Percentiles rank a stretch among this genome's conserved stretches.
These are phyloP conservation scores for Sorex fumeus DNA, from an alignment of 2,113 vertebrate genomes.

Conservation along the genomic window DNA sequence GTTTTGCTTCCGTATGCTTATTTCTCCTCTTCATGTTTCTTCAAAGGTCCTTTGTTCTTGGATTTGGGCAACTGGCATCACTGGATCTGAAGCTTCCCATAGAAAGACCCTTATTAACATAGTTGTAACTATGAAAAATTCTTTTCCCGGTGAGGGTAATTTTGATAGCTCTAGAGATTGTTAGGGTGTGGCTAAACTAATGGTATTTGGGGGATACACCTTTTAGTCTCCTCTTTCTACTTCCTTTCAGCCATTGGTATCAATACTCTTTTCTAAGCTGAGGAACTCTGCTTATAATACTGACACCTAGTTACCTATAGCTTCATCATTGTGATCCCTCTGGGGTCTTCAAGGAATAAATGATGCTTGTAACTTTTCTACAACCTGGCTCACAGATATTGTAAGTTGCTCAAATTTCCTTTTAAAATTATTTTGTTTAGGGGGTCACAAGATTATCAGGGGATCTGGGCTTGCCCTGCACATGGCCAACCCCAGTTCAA, in stretches of 20 bases:
- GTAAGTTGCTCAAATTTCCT: neutral
- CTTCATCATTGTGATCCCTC: neutral
- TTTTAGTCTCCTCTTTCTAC: neutral
- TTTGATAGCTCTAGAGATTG: neutral
- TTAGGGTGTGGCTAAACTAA: neutral
- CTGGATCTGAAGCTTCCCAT: neutral
- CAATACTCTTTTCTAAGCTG: neutral
- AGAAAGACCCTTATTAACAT: neutral
- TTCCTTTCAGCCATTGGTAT: too few species aligned
- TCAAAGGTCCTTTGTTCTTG: neutral
- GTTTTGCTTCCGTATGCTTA: too few species aligned
- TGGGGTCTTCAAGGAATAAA: neutral
- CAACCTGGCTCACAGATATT: neutral
- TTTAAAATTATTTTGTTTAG: neutral
- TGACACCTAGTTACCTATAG: neutral
- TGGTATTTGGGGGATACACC: neutral
- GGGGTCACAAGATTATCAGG: too few species aligned
- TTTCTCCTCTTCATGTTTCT: neutral
- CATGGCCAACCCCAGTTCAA: too few species aligned
- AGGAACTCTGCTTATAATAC: neutral
- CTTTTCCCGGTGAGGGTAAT: neutral
- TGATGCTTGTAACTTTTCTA: neutral
- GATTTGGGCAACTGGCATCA: neutral
- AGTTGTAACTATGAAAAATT: neutral
- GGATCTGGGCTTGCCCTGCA: too few species aligned